Conservation (phyloP, 2,797 vertebrate genomes). For the Pitangus sulphuratus region DNA sequence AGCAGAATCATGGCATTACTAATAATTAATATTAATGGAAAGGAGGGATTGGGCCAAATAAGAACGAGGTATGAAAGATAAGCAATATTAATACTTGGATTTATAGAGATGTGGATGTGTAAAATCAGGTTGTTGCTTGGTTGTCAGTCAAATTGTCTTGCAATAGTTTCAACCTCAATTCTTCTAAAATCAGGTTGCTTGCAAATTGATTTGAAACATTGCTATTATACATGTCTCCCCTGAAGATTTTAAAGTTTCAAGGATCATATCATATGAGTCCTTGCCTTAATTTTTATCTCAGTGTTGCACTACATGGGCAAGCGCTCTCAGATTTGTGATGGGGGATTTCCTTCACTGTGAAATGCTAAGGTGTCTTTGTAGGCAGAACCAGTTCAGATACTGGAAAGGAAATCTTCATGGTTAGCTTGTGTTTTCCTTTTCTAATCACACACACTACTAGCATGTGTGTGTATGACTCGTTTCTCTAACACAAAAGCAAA, state of each 20-base stretch:
- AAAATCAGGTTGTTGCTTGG: neutral
- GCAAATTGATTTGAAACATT: neutral
- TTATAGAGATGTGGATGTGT: neutral
- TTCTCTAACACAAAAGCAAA: neutral
- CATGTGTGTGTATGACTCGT: neutral
- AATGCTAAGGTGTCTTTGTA: too few species aligned
- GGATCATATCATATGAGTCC: neutral
- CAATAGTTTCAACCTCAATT: neutral
- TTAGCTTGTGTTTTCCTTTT: neutral
- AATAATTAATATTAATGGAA: neutral
- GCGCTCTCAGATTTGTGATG: neutral
- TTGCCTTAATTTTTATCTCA: neutral
- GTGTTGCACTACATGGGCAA: neutral
- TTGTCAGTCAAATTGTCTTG: neutral
- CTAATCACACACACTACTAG: neutral
- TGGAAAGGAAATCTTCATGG: neutral
- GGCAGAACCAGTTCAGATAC: neutral
- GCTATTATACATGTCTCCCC: neutral
- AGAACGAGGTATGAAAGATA: neutral
- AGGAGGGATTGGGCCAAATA: neutral
- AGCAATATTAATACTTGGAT: neutral
- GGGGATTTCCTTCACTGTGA: neutral
- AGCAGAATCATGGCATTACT: neutral
- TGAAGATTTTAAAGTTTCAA: neutral
- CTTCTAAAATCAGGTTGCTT: neutral